Base-by-base conservation (phyloP, 92 coral and sea anemone genomes). In the Heteractis magnifica region DNA sequence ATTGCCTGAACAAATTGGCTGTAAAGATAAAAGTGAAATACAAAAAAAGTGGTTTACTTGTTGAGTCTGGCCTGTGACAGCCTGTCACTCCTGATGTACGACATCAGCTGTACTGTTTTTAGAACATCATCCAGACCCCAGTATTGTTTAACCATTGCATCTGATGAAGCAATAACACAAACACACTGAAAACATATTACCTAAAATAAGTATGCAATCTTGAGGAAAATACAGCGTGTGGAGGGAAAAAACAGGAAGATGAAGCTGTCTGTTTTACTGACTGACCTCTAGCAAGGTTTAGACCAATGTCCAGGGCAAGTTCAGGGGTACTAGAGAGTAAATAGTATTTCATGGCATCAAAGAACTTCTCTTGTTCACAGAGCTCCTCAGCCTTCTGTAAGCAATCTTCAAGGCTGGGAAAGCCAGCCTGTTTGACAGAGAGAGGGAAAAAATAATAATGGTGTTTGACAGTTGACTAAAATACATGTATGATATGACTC, bases 61-160 rank as follows among this genome's bases (percentile, higher is more conserved):
- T 95, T 87, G 23, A 91, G 74, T 77, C 94, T 94, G 80, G 86
- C 90, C 21, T 88, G 97, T 82, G 90, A 91, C 64, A 96, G 85
- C 76, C 92, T 88, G 85, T 96, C 99, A 58, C 90, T 92, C 56
- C 98, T 88, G 20, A 96, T 84, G 60, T 92, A 88, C 64, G 92
- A 79, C 98, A 94, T 73, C 48, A 86, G 71, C 87, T 94, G 89
- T 10, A 94, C 86, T 71, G 88, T 91, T 72, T 71, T 85, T 15
- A 89, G 85, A 23, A 94, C 93, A 79, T 96, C 98, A 77, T 93
- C 91, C 52, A 96, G 73, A 55, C 88, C 90, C 99, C 99, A 96
- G 85, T 89, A 92, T 34, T 89, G 98, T 75, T 92, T 96, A 51
- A 89, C 87, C 97, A 96, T 93, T 64, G 90, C 90, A 20, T 93